These are phyloP conservation scores for Chloroclysta siterata DNA, from an alignment of 2,888 invertebrate genomes.

Conservation along the genomic window DNA sequence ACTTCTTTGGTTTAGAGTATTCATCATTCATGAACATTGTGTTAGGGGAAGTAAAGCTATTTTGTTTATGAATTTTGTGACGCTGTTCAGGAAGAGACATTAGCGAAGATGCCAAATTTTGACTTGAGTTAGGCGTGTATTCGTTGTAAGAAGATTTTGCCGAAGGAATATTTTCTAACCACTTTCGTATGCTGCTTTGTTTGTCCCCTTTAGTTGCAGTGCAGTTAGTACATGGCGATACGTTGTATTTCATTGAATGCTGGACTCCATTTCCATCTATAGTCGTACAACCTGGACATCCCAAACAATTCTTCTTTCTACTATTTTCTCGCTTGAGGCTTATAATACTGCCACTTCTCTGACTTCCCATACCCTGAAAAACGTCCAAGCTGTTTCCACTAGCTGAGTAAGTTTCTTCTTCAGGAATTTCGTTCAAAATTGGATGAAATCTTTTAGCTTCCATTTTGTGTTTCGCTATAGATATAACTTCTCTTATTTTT, in stretches of 20 bases:
- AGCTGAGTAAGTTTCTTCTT: slow-evolving; percentile 87
- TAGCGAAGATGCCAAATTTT: slow-evolving; percentile 66
- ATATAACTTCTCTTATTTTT: slow-evolving; percentile 95
- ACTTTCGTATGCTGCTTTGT: slow-evolving; percentile 89
- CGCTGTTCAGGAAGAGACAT: slow-evolving; percentile 65
- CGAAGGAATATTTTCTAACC: slow-evolving; percentile 89
- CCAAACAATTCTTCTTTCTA: slow-evolving; percentile 85
- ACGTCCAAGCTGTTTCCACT: slow-evolving; percentile 80
- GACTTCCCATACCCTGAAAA: slow-evolving; percentile 77
- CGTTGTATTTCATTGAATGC: slow-evolving; percentile 74
- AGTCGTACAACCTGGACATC: slow-evolving; percentile 87
- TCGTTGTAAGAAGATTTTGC: slow-evolving; percentile 67
- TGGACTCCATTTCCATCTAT: slow-evolving; percentile 59
- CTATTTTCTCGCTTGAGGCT: slow-evolving; percentile 87
- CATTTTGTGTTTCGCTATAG: slow-evolving; percentile 95
- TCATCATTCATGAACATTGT: slow-evolving; percentile 60
- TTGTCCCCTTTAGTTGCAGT: slow-evolving; percentile 87
- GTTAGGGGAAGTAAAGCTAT: slow-evolving; percentile 67
- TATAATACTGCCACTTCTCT: slow-evolving; percentile 81
- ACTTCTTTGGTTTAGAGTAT: slow-evolving; percentile 57
- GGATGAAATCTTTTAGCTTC: slow-evolving; percentile 92
- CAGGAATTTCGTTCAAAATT: slow-evolving; percentile 91
- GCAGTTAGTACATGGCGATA: slow-evolving; percentile 82
- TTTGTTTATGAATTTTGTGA: slow-evolving; percentile 67
- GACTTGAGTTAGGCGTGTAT: slow-evolving; percentile 52